Evolutionary conservation across 1,140 invertebrate species (phyloP).

Genomic region (Papilio glaucus): DNA sequence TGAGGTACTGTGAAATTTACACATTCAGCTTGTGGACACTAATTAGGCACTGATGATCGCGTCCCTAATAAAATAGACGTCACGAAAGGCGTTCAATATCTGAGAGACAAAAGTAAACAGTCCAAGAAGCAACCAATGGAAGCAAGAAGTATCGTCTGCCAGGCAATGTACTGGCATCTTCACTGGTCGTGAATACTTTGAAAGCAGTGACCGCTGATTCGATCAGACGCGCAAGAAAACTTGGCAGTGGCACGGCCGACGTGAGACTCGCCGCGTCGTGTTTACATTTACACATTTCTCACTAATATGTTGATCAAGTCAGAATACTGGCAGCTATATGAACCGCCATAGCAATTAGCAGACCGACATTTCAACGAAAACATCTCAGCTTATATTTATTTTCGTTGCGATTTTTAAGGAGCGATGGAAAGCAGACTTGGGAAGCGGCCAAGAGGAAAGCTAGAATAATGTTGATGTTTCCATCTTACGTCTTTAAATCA

Average conservation of each 20-base stretch:
- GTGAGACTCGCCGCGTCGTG: conserved; percentile 55
- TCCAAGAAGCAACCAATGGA: conserved; percentile 40
- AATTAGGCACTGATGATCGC: conserved; percentile 51
- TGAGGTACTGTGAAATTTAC: not conserved
- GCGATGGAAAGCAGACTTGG: conserved; percentile 57
- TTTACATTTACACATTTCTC: conserved; percentile 53
- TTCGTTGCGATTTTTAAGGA: conserved; percentile 56
- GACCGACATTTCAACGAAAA: conserved; percentile 35
- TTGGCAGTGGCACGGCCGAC: conserved; percentile 49
- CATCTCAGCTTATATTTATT: conserved; percentile 52
- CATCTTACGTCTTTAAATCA: conserved; percentile 10
- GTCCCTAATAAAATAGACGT: conserved; percentile 48
- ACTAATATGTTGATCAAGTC: conserved; percentile 43
- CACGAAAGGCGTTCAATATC: conserved; percentile 45
- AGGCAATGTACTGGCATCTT: conserved; percentile 48
- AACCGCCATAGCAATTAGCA: conserved; percentile 39
- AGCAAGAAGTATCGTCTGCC: conserved; percentile 42
- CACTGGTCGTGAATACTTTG: not conserved
- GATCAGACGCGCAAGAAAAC: conserved; percentile 51
- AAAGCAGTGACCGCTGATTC: conserved; percentile 38
- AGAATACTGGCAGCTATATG: conserved; percentile 44
- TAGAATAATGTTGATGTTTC: conserved; percentile 25
- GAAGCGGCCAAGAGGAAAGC: conserved; percentile 56
- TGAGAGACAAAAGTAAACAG: conserved; percentile 45
- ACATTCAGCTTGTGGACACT: conserved; percentile 21